These are phyloP conservation scores for Parauchenoglanis ngamensis DNA, from an alignment of 2,797 vertebrate species.

Conservation along the genomic window DNA sequence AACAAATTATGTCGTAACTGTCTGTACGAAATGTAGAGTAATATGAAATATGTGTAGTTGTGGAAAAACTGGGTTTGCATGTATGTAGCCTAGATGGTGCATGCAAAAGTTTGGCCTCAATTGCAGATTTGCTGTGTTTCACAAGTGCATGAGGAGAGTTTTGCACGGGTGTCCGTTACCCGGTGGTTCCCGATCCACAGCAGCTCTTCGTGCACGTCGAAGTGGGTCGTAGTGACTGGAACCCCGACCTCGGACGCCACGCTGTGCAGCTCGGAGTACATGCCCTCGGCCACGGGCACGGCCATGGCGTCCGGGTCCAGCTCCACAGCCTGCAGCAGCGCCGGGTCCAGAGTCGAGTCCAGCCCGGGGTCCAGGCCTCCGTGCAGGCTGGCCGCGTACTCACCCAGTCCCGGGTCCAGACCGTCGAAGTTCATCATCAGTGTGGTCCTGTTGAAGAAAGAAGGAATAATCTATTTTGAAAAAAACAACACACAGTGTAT, in stretches of 20 bases:
- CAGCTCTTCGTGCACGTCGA: conserved; percentile 94
- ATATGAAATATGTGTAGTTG: background rate
- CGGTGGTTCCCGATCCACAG: conserved; percentile 97
- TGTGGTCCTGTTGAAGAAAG: conserved; percentile 38
- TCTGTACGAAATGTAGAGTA: background rate
- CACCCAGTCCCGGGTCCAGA: conserved; percentile 86
- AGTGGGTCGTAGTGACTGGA: conserved; percentile 88
- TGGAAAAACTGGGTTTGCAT: background rate
- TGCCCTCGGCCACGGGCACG: conserved; percentile 82
- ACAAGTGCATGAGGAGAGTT: background rate
- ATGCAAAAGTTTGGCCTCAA: background rate
- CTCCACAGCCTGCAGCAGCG: conserved; percentile 87
- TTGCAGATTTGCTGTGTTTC: background rate
- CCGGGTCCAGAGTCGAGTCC: conserved; percentile 84
- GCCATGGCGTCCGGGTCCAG: conserved; percentile 84
- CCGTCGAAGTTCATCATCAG: conserved; percentile 92
- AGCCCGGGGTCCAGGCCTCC: conserved; percentile 76
- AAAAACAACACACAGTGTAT: too few species aligned
- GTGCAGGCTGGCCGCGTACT: conserved; percentile 79
- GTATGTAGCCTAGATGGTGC: background rate
- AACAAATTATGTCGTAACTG: background rate
- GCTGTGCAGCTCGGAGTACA: conserved; percentile 96
- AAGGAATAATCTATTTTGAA: background rate
- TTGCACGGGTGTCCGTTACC: conserved; percentile 68
- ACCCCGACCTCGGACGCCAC: conserved; percentile 91